Percentiles rank a stretch among this genome's conserved stretches.
These are phyloP conservation scores for Actinernus sp. DNA, from an alignment of 92 coral and sea anemone genomes.

Conservation along the genomic window DNA sequence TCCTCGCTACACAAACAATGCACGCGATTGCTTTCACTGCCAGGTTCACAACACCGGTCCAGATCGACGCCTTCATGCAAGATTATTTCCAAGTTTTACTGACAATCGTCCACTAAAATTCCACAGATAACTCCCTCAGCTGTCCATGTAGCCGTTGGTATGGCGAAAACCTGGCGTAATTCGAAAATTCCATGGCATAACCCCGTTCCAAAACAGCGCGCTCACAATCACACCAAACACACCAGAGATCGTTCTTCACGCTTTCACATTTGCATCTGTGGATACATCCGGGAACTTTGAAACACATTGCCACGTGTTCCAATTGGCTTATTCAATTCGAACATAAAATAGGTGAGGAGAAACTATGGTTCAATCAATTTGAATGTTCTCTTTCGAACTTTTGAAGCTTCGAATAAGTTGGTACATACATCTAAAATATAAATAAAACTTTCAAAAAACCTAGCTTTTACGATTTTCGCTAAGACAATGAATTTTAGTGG, in stretches of 20 bases:
- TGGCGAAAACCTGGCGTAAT: constrained; percentile 28
- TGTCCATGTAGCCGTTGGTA: constrained; percentile 23
- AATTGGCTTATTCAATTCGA: constrained; percentile 72
- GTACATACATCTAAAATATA: no score
- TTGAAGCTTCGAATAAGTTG: no score
- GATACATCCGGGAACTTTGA: constrained; percentile 87
- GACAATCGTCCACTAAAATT: no score
- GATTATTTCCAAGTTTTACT: no score
- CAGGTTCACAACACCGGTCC: no score
- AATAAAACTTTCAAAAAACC: no score
- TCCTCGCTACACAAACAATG: constrained; percentile 3
- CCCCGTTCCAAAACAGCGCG: constrained; percentile 19
- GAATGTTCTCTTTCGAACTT: not conserved
- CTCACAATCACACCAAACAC: constrained; percentile 24
- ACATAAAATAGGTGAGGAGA: constrained; percentile 43
- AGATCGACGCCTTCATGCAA: no score
- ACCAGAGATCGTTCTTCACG: no score
- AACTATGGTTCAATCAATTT: constrained; percentile 5
- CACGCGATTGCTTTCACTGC: not conserved
- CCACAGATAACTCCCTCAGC: constrained; percentile 2
- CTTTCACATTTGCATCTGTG: constrained; percentile 51
- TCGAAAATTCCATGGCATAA: constrained; percentile 59
- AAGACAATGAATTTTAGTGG: no score
- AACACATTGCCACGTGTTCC: constrained; percentile 85
- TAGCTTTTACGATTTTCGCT: no score